These are phyloP conservation scores for Notocelia uddmanniana DNA, from an alignment of 2,888 invertebrate species.

Conservation along the genomic window DNA sequence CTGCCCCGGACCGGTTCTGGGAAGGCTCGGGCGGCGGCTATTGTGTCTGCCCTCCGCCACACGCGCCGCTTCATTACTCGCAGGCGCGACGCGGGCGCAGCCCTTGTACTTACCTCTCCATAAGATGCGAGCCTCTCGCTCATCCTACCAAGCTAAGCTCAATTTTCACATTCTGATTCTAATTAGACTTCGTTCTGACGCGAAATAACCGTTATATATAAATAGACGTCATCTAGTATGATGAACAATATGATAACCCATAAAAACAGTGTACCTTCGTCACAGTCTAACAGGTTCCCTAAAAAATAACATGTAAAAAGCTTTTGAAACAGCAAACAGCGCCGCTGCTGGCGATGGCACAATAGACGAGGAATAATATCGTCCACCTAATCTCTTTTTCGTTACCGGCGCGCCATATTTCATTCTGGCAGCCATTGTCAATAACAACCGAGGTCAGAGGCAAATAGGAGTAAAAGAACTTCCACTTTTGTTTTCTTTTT, in stretches of 20 bases:
- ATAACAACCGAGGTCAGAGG: conserved; percentile 82
- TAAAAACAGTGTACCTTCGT: conserved; percentile 62
- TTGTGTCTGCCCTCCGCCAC: conserved; percentile 80
- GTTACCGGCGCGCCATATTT: conserved; percentile 83
- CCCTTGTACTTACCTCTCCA: conserved; percentile 25
- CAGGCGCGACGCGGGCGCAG: conserved; percentile 52
- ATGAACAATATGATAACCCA: conserved; percentile 34
- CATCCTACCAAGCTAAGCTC: conserved; percentile 53
- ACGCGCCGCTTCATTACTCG: conserved; percentile 76
- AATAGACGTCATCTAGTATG: conserved; percentile 37
- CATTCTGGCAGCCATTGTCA: conserved; percentile 85
- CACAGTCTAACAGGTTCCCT: conserved; percentile 72
- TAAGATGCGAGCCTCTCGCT: conserved; percentile 30
- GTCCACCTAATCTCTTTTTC: conserved; percentile 82
- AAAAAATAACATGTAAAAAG: conserved; percentile 68
- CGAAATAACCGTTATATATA: conserved; percentile 7
- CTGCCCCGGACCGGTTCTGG: conserved; percentile 79
- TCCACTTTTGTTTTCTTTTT: conserved; percentile 81
- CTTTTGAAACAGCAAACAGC: conserved; percentile 69
- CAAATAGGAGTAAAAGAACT: conserved; percentile 82
- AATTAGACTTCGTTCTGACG: conserved; percentile 8
- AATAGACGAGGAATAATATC: conserved; percentile 72
- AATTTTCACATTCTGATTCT: conserved; percentile 29
- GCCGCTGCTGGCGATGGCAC: conserved; percentile 65
- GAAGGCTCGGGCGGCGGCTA: conserved; percentile 78